Conservation (phyloP, 2,888 invertebrate species). For the Cephus rjabovi region DNA sequence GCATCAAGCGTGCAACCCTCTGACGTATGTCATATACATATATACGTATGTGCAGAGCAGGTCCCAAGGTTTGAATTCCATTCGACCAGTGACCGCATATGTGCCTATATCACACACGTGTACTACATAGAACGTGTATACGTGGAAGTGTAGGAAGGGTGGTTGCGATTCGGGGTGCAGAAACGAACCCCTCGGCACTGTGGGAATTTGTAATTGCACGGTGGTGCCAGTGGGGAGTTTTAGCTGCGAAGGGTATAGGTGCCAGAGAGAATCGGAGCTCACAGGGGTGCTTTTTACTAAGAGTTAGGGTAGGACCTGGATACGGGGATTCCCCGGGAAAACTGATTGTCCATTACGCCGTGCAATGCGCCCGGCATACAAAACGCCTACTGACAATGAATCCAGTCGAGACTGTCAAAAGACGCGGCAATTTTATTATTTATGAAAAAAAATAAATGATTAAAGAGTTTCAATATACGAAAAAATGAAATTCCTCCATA, state of each 20-base stretch:
- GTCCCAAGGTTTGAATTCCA: conserved; percentile 35
- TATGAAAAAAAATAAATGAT: background rate
- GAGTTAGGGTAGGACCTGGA: conserved; percentile 16
- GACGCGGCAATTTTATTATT: background rate
- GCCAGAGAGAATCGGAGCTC: background rate
- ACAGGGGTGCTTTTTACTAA: conserved; percentile 8
- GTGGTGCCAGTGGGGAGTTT: conserved; percentile 14
- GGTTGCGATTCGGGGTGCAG: conserved; percentile 6
- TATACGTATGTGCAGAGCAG: conserved; percentile 19
- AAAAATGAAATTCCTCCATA: background rate
- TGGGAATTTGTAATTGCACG: conserved; percentile 59
- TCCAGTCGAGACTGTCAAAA: background rate
- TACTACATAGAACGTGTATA: background rate
- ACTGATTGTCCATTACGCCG: conserved; percentile 38
- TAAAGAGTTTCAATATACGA: background rate
- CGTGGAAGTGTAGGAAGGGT: background rate
- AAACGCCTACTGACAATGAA: background rate
- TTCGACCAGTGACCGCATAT: background rate
- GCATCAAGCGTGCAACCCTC: conserved; percentile 12
- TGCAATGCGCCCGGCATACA: background rate
- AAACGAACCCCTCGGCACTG: conserved; percentile 39
- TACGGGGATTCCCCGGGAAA: conserved; percentile 19
- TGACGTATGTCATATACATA: background rate
- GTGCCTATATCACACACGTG: background rate
- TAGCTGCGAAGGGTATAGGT: conserved; percentile 29